These are phyloP conservation scores for Bombyx mandarina DNA, from an alignment of 1,140 invertebrate genomes.

Conservation along the genomic window DNA sequence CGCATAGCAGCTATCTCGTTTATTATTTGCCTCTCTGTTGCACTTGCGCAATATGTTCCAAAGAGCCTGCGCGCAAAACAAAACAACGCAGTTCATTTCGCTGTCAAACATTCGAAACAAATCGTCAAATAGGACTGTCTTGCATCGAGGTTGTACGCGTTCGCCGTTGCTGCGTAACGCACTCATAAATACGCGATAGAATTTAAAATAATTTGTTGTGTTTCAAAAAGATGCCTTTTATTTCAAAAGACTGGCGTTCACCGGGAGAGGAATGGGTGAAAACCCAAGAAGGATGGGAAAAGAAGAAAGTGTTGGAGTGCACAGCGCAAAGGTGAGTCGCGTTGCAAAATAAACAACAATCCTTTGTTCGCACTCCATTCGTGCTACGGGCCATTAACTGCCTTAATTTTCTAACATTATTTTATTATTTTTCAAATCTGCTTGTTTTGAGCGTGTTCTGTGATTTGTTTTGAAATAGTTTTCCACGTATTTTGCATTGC, in stretches of 20 bases:
- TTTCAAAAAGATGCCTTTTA: constrained; percentile 89
- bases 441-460: constrained; percentile 15
- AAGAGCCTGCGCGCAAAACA: constrained; percentile 10
- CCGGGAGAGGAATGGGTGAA: constrained; percentile 98
- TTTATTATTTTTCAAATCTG: constrained; percentile 12
- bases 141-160: constrained; percentile 18
- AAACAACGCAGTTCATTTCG: constrained; percentile 13
- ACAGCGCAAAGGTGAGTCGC: constrained; percentile 73
- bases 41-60: constrained; percentile 17
- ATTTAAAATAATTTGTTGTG: constrained; percentile 29
- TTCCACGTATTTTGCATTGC: constrained; percentile 52
- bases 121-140: constrained; percentile 13
- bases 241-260: constrained; percentile 93
- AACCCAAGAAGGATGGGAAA: constrained; percentile 96
- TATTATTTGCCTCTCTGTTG: constrained; percentile 31
- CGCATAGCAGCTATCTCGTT: constrained; percentile 42
- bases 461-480: constrained; percentile 26
- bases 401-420: constrained; percentile 29
- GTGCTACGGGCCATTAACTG: constrained; percentile 35
- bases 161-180: too few relatives aligned
- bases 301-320: constrained; percentile 92
- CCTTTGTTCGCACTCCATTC: constrained; percentile 70
- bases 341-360: constrained; percentile 54
- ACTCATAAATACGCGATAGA: too few relatives aligned
- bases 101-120: constrained; percentile 24